phyloP scores from a whole-genome alignment of 2,113 vertebrate species.

The Lepus americanus region DNA sequence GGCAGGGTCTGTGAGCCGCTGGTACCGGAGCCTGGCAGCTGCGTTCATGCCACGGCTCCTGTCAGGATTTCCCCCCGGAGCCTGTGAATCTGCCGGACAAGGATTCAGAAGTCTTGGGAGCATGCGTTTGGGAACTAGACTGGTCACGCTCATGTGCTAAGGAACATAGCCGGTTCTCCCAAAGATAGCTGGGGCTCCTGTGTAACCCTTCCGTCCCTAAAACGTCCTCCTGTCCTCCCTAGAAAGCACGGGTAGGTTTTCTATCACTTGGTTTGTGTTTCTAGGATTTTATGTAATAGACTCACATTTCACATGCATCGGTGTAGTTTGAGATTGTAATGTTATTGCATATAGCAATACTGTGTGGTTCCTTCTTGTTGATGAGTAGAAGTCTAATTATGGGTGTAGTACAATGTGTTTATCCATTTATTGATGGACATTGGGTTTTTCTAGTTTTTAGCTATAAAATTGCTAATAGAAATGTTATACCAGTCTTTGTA shows the following conservation, averaged over 20 bases:
- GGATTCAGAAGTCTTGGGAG: not conserved
- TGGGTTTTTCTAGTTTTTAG: not conserved
- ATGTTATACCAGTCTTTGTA: not conserved
- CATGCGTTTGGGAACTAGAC: not conserved
- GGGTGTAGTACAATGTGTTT: not conserved
- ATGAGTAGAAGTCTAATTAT: not conserved
- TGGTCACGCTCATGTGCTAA: not conserved
- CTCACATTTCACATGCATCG: not conserved
- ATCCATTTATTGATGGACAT: not conserved
- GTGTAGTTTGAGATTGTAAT: not conserved
- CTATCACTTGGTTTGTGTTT: constrained; percentile 20
- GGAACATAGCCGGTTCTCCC: not conserved
- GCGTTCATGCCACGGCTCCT: not conserved
- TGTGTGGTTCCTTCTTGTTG: not conserved
- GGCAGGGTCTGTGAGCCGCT: not conserved
- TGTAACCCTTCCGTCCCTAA: not conserved
- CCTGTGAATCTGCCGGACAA: not conserved
- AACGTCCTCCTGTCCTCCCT: not conserved
- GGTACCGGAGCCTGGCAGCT: not conserved
- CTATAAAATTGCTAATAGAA: not conserved
- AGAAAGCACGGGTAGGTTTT: not conserved
- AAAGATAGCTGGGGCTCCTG: not conserved
- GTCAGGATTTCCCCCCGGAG: not conserved
- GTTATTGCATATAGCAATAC: not conserved
- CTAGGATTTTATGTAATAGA: constrained; percentile 25